Evolutionary conservation across 2,888 invertebrate species (phyloP).

Genomic region (Leptopterna dolabrata): DNA sequence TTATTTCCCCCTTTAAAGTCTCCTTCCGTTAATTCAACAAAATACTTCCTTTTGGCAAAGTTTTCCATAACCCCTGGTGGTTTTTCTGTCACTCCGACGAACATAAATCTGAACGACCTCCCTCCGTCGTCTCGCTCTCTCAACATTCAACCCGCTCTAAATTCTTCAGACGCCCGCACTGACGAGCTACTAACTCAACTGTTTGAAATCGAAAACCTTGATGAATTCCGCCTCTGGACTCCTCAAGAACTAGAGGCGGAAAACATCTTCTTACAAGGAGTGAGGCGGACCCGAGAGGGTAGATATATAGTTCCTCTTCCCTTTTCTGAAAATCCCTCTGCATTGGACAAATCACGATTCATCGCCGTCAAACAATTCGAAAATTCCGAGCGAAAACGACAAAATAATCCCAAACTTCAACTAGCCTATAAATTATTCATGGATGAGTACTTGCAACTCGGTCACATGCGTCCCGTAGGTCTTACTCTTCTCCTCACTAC

Average conservation of each 20-base stretch:
- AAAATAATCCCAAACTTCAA: neutral
- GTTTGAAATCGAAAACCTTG: conserved; percentile 25
- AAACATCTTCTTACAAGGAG: neutral
- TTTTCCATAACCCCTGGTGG: too few species aligned
- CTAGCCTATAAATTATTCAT: neutral
- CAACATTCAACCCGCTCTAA: neutral
- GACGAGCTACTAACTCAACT: neutral
- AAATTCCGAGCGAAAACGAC: neutral
- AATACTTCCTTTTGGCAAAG: too few species aligned
- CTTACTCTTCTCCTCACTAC: neutral
- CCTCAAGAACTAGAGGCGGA: neutral
- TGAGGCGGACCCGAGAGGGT: neutral
- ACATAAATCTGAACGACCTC: neutral
- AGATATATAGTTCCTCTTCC: neutral
- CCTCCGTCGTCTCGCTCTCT: neutral
- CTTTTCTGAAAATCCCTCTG: neutral
- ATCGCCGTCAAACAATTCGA: neutral
- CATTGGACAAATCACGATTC: neutral
- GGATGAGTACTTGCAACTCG: neutral
- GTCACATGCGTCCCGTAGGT: neutral
- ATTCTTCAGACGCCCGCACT: neutral
- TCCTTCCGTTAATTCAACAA: neutral
- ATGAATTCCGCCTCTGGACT: neutral
- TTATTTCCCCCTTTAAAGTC: neutral
- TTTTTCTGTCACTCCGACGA: too few species aligned